A percentile compares a stretch with the other conserved stretches of the same genome.
These are phyloP conservation scores for Psilopsiagon aurifrons DNA, from an alignment of 2,113 vertebrate genomes.

Conservation along the genomic window DNA sequence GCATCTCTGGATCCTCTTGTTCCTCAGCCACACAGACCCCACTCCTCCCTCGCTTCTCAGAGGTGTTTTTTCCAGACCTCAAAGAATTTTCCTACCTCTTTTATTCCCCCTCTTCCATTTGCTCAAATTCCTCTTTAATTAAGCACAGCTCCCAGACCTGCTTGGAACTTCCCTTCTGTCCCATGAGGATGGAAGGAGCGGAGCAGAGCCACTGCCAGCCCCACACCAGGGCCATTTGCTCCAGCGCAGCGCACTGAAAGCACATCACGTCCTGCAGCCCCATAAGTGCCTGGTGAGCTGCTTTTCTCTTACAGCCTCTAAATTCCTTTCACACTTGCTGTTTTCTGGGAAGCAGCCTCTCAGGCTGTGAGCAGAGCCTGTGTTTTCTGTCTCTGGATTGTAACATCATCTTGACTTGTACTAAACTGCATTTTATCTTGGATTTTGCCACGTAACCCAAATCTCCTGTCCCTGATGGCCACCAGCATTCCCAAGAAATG, in stretches of 20 bases:
- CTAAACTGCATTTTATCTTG: background rate
- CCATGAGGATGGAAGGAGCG: background rate
- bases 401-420: background rate
- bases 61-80: background rate
- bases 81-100: background rate
- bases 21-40: background rate
- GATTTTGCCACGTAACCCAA: background rate
- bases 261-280: rapidly evolving
- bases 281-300: background rate
- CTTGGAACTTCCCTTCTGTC: background rate
- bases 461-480: rapidly evolving
- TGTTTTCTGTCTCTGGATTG: background rate
- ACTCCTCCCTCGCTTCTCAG: background rate
- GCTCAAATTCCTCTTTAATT: background rate
- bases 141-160: background rate
- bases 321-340: background rate
- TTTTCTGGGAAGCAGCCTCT: background rate
- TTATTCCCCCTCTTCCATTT: background rate
- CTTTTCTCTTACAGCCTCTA: background rate
- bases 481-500: background rate
- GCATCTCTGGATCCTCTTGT: background rate
- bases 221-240: rapidly evolving
- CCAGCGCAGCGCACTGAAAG: rapidly evolving
- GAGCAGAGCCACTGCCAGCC: background rate
- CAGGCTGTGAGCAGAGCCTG: background rate